A percentile compares a stretch with the other conserved stretches of the same genome.
These are phyloP conservation scores for Pygocentrus nattereri DNA, from an alignment of 2,797 vertebrate species.

Conservation along the genomic window DNA sequence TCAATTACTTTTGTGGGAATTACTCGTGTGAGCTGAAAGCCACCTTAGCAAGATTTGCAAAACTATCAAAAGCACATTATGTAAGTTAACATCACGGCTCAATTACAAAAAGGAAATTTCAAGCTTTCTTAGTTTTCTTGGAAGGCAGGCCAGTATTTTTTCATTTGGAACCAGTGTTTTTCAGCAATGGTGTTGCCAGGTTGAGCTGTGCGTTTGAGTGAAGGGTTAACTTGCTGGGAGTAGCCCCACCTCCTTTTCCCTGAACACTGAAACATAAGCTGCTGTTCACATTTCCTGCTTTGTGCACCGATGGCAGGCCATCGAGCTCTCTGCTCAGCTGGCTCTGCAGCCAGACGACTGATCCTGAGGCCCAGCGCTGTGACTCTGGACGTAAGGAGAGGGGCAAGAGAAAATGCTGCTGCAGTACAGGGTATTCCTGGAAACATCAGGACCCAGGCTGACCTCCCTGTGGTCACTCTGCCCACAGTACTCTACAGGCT, in stretches of 20 bases:
- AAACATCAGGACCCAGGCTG: conserved; percentile 64
- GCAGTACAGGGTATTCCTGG: conserved; percentile 42
- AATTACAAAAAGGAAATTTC: neutral
- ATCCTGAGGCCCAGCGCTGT: neutral
- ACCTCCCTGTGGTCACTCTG: conserved; percentile 69
- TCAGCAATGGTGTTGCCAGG: neutral
- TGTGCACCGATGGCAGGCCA: conserved; percentile 65
- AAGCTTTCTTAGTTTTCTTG: neutral
- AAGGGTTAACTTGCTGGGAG: conserved; percentile 53
- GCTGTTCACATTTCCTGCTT: conserved; percentile 34
- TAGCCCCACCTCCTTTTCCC: conserved; percentile 58
- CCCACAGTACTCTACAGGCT: conserved; percentile 71
- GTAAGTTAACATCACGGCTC: neutral
- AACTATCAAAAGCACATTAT: neutral
- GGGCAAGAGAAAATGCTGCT: conserved; percentile 33
- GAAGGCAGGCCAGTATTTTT: neutral
- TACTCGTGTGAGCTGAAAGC: neutral
- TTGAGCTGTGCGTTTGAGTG: neutral
- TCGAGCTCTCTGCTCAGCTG: conserved; percentile 33
- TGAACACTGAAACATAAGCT: conserved; percentile 43
- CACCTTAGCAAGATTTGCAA: neutral
- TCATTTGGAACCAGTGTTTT: neutral
- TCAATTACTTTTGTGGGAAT: too few species aligned
- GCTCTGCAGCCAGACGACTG: conserved; percentile 24
- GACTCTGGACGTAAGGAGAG: conserved; percentile 30